Evolutionary conservation across 2,797 vertebrate species (phyloP).

Genomic region (Margarornis squamiger): DNA sequence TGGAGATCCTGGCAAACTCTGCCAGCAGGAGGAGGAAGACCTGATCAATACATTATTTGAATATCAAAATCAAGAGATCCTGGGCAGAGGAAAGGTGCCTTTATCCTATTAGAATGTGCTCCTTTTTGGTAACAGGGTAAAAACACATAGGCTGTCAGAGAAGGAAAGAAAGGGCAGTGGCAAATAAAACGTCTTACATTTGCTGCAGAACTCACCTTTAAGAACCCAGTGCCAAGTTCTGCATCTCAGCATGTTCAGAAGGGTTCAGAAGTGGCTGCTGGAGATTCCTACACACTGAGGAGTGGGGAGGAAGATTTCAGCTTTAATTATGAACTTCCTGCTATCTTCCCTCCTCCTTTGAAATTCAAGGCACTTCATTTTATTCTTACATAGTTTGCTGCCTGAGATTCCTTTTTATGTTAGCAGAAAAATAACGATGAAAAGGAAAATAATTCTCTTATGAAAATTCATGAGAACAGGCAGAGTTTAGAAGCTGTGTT

Average conservation of each 20-base stretch:
- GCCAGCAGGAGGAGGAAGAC: background rate
- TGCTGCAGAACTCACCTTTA: background rate
- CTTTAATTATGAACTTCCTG: constrained; percentile 42
- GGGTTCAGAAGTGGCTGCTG: background rate
- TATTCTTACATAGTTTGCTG: constrained; percentile 22
- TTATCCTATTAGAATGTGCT: background rate
- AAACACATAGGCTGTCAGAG: background rate
- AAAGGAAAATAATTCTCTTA: constrained; percentile 54
- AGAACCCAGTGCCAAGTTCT: background rate
- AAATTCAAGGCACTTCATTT: constrained; percentile 39
- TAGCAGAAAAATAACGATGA: constrained; percentile 37
- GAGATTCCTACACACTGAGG: background rate
- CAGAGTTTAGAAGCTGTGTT: constrained; percentile 31
- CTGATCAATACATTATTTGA: background rate
- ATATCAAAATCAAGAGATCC: background rate
- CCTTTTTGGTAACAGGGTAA: background rate
- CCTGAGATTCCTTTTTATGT: constrained; percentile 56
- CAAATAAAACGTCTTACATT: background rate
- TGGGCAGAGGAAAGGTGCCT: background rate
- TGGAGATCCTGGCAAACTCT: background rate
- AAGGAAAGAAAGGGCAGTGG: background rate
- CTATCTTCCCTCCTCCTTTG: background rate
- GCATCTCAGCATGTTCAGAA: background rate
- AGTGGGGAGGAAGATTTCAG: background rate
- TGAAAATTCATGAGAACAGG: constrained; percentile 62